Evolutionary conservation across 2,113 vertebrate species (phyloP), one percentile per base, ranked within the genome.

Genomic region (Campylorhamphus procurvoides): DNA sequence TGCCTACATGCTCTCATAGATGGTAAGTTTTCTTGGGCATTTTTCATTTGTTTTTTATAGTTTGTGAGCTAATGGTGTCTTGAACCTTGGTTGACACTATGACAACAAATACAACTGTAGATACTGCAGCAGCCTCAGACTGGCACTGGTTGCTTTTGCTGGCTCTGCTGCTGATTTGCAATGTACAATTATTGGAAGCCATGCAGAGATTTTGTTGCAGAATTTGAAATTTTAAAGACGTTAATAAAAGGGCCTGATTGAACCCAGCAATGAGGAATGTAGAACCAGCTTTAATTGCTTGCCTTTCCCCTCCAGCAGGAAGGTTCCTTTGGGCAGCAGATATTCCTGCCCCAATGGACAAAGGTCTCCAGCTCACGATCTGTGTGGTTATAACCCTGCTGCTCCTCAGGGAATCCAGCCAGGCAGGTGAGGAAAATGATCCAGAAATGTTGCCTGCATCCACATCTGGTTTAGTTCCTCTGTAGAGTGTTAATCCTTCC

Each of bases 401-500:
- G 86, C 89, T 97, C 78, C 90, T 97, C 44, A 84, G 86, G 60
- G 81, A 75, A 71, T 90, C 86, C 0, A 95, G 85, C 66, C 95
- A 94, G 47, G 56, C 95, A 97, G 97, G 97, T 97, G 87, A 97
- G 97, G 84, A 90, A 71, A 69, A 81, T 4, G 12, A 56, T 23
- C 56, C 80, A 27, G 10, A 56, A 59, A 7, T 4, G 11, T 23
- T 64, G 63, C 19, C 59, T 86, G 64, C 31, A 4, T 25, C 66
- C 37, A 69, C 20, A 40, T 5, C 42, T 44, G 42, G 1, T n/a
- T 87, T 73, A 50, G 9, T 40, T 84, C 3, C 53, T 72, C 37
- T 55, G n/a, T 27, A 40, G 42, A 20, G 31, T 2, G 0, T 59
- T 50, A 3, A 35, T 79, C 59, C 39, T 31, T 62, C 31, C 10